These are phyloP conservation scores for Cyphomyrus discorhynchus DNA, from an alignment of 2,113 vertebrate species.

Conservation along the genomic window DNA sequence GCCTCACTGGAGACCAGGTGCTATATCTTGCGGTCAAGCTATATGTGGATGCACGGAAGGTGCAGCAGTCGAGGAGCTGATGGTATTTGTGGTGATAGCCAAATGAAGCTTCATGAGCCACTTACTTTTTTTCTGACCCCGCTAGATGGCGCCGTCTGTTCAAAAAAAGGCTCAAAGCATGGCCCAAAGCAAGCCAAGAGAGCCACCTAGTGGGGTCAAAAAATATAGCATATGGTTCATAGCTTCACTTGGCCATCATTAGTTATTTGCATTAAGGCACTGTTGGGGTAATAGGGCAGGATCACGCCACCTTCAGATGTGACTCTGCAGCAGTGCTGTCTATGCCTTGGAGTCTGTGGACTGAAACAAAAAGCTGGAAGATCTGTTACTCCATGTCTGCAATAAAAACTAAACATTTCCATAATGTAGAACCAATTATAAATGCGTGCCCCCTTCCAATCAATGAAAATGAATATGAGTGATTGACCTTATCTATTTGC, in stretches of 20 bases:
- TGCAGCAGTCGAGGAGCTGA: neutral
- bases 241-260: neutral
- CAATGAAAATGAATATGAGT: constrained; percentile 1
- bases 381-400: constrained; percentile 12
- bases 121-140: neutral
- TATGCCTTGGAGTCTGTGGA: constrained; percentile 14
- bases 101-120: neutral
- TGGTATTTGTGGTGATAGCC: neutral
- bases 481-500: constrained; percentile 4
- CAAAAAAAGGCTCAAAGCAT: neutral
- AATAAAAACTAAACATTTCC: constrained; percentile 15
- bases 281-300: neutral
- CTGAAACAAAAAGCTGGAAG: neutral
- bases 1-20: constrained; percentile 3
- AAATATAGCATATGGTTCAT: neutral
- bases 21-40: constrained; percentile 25
- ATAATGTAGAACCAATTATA: neutral
- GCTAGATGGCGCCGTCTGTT: neutral
- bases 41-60: neutral
- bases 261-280: neutral
- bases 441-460: neutral
- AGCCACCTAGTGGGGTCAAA: neutral
- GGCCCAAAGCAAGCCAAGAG: neutral
- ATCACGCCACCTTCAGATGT: neutral
- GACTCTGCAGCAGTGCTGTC: neutral